Evolutionary conservation across 2,888 invertebrate species (phyloP), one percentile per base, ranked within the genome.

Genomic region (Kryphioiulus occultus): DNA sequence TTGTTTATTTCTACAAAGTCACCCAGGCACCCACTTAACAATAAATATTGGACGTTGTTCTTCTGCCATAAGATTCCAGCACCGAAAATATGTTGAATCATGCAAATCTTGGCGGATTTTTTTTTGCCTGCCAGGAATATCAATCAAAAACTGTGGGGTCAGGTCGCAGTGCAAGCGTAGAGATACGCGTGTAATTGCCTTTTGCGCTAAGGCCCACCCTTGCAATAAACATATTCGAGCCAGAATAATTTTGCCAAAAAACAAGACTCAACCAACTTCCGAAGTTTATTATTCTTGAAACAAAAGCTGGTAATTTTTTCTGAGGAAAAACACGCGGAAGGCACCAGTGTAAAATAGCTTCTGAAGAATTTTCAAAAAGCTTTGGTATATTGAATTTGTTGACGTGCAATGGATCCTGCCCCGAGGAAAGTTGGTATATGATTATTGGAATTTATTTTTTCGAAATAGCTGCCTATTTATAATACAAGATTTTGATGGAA

Each of bases 21-120:
- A 68, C 68, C 22, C 68, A 68, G 26, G 22, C 68, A 68, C 68
- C 68, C 68, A 68, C 68, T 68, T 68, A 68, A 68, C 26, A 68
- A 68, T 68, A 68, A 68, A 68, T 68, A 68, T 68, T 68, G 68
- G 68, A 12, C 68, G 68, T 68, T 68, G 68, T 68, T 68, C 68
- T 68, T 19, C 26, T 68, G 68, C 26, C 68, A 26, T 68, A 68
- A 26, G 68, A 68, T 68, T 68, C 68, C 68, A 68, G 26, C 68
- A 12, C 68, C 68, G 68, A 68, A 68, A 68, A 68, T 68, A 68
- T 68, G 68, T 68, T 68, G 68, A 68, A 68, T 68, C 68, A 68
- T 68, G 68, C 68, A 68, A 68, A 68, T 68, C 68, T 26, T 68
- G 26, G 68, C 68, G 9, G 12, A 22, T 59, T 68, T 22, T 35